Evolutionary conservation across 2,888 invertebrate genomes (phyloP), one percentile per base, ranked within the genome.

Genomic region (Parnassius smintheus): DNA sequence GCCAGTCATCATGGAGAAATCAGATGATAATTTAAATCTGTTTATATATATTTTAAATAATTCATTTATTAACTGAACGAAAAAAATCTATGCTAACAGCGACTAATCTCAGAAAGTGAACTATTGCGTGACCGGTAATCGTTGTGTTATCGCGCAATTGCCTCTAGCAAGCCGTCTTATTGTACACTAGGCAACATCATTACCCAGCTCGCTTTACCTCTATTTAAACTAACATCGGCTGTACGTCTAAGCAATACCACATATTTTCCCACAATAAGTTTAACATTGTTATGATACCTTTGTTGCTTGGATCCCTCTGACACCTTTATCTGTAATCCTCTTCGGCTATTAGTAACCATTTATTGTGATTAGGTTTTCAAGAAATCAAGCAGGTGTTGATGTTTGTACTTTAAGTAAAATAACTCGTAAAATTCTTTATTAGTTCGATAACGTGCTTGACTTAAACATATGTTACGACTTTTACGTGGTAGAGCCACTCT

Each of bases 91-190:
- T 63, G 46, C 51, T 12, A 45, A 12, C 54, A 10, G 50, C 18
- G 50, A 35, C 59, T 51, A 51, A 51, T 55, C 62, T 56, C 59
- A 51, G 55, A 59, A 63, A 55, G 44, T 59, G 59, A 58, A 49
- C 58, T 55, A 46, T 63, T 55, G 75, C 75, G 75, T 75, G 75
- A 72, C 73, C 71, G 70, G 61, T 71, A 66, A 67, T 69, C 73
- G 70, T 71, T 68, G 65, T 68, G 66, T 72, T 73, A 75, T 75
- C 58, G 62, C 62, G 53, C 71, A 70, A 70, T 71, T 69, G 69
- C 70, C 66, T 62, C 65, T 61, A 65, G 68, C 66, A 66, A 70
- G 69, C 69, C 70, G 72, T 71, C 72, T 67, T 66, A 66, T 66
- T 64, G 66, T 65, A 66, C 63, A 68, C 61, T 62, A 44, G 56